These are phyloP conservation scores for Valencia hispanica DNA, from an alignment of 2,797 vertebrate genomes.

Conservation along the genomic window DNA sequence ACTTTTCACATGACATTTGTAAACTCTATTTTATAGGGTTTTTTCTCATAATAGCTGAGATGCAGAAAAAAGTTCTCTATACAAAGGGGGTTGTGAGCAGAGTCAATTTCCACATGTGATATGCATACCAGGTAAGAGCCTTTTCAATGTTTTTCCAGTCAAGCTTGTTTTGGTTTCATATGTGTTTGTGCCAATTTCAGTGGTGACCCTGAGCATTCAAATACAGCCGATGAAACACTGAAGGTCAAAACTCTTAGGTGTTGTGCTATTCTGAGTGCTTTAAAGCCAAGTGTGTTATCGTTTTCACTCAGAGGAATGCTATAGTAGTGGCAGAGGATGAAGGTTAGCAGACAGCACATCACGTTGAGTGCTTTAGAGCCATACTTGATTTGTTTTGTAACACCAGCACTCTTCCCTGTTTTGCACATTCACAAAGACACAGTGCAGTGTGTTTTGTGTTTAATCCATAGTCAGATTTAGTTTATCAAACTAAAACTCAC, in stretches of 20 bases:
- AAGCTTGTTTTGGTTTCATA: constrained; percentile 80
- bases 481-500: constrained; percentile 2
- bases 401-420: constrained; percentile 47
- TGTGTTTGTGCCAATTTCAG: constrained; percentile 73
- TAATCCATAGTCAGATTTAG: constrained; percentile 19
- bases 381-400: constrained; percentile 59
- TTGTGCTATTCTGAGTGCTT: constrained; percentile 74
- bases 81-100: constrained; percentile 30
- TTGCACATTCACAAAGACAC: constrained; percentile 40
- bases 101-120: constrained; percentile 76
- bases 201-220: constrained; percentile 64
- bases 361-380: constrained; percentile 67
- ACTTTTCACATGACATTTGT: not conserved
- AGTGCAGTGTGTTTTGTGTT: constrained; percentile 13
- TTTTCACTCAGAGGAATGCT: constrained; percentile 70
- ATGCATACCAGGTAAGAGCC: constrained; percentile 77
- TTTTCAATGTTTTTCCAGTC: constrained; percentile 80
- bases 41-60: not conserved
- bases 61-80: not conserved
- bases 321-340: constrained; percentile 65
- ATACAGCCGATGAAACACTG: constrained; percentile 72
- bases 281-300: constrained; percentile 80
- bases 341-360: constrained; percentile 64
- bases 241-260: constrained; percentile 78
- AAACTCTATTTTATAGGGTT: not conserved